Percentiles rank a stretch among this genome's conserved stretches.
Conservation (phyloP, 2,797 vertebrate species). For the Megalops cyprinoides region DNA sequence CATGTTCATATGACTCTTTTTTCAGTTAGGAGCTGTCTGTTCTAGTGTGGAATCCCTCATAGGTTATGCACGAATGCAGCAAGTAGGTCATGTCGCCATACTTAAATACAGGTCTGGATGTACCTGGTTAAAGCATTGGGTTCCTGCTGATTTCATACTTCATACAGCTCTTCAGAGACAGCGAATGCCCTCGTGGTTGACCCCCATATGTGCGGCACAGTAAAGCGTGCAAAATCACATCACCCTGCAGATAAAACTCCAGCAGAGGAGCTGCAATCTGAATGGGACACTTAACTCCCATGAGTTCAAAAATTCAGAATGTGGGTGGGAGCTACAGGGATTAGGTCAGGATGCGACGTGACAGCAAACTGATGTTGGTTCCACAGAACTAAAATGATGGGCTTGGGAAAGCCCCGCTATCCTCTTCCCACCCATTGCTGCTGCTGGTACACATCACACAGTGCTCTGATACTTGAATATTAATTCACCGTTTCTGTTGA, state of each 20-base stretch:
- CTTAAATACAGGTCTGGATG: background rate
- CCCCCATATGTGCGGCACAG: background rate
- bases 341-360: slow-evolving; percentile 44
- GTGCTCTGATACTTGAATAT: too few species aligned
- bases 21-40: background rate
- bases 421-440: too few species aligned
- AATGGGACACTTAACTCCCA: background rate
- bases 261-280: too few species aligned
- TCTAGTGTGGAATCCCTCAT: background rate
- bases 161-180: background rate
- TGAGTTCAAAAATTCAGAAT: background rate
- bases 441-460: too few species aligned
- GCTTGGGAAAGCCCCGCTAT: slow-evolving; percentile 52
- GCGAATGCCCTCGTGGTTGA: background rate
- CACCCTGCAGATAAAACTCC: background rate
- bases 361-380: too few species aligned
- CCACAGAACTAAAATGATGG: too few species aligned
- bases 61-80: background rate
- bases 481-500: too few species aligned
- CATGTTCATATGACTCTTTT: background rate
- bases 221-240: background rate
- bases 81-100: too few species aligned
- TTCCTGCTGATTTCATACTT: background rate
- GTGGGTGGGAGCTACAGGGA: slow-evolving; percentile 36
- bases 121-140: background rate